Conservation (phyloP, 1,140 invertebrate genomes). For the Sycophaga agraensis region DNA sequence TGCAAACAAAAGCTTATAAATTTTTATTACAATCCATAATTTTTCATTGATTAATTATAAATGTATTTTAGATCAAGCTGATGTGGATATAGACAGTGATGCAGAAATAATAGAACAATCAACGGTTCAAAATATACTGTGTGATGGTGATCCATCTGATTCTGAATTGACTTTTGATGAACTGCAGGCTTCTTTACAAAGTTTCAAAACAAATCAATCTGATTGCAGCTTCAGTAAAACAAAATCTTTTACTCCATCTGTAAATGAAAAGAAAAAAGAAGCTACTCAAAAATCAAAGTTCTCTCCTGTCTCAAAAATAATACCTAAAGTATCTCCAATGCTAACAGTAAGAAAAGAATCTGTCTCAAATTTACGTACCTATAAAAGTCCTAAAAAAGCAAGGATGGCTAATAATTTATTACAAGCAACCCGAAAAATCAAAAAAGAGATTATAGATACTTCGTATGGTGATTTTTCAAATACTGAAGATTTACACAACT, state of each 20-base stretch:
- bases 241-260: conserved; percentile 1
- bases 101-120: conserved; percentile 47
- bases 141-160: conserved; percentile 47
- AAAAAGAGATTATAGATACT: conserved; percentile 8
- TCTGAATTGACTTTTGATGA: conserved; percentile 54
- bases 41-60: neutral
- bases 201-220: conserved; percentile 29
- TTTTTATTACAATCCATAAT: neutral
- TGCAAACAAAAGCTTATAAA: neutral
- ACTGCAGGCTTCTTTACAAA: conserved; percentile 41
- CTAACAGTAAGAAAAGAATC: neutral
- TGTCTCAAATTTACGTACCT: neutral
- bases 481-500: neutral
- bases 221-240: conserved; percentile 20
- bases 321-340: neutral
- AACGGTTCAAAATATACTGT: conserved; percentile 52
- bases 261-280: conserved; percentile 9
- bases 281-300: neutral
- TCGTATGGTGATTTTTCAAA: neutral
- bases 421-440: conserved; percentile 5
- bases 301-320: neutral
- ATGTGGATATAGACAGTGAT: conserved; percentile 32
- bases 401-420: conserved; percentile 12
- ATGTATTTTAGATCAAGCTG: neutral
- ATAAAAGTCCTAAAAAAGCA: conserved; percentile 6